Conservation (phyloP, 2,797 vertebrate genomes). For the Brachymystax lenok region DNA sequence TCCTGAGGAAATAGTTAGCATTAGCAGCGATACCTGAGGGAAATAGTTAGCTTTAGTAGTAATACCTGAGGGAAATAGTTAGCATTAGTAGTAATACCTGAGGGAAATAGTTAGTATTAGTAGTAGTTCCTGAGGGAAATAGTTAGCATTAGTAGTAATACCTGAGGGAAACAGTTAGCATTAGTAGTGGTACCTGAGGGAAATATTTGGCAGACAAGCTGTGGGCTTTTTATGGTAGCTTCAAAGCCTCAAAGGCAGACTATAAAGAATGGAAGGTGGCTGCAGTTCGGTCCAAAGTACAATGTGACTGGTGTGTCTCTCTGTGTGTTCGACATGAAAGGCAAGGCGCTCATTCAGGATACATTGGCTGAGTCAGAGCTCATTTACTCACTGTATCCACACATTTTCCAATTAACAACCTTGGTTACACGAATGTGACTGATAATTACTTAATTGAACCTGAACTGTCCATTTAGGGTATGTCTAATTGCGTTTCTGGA, state of each 20-base stretch:
- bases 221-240: neutral
- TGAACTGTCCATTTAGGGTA: conserved; percentile 18
- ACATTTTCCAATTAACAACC: conserved; percentile 25
- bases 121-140: neutral
- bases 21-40: neutral
- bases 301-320: neutral
- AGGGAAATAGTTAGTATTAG: too few relatives aligned
- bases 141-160: neutral
- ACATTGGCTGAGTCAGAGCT: conserved; percentile 5
- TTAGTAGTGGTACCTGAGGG: neutral
- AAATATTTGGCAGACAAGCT: neutral
- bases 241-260: neutral
- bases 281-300: neutral
- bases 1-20: neutral
- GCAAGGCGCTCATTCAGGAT: neutral
- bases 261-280: neutral
- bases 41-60: too few relatives aligned
- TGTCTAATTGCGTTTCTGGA: conserved; percentile 25
- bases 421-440: conserved; percentile 10
- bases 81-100: neutral
- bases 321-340: neutral
- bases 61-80: neutral
- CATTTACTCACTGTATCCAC: neutral
- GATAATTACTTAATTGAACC: conserved; percentile 28
- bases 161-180: too few relatives aligned